These are phyloP conservation scores for Nyctibius grandis DNA, from an alignment of 2,797 vertebrate species.

Conservation along the genomic window DNA sequence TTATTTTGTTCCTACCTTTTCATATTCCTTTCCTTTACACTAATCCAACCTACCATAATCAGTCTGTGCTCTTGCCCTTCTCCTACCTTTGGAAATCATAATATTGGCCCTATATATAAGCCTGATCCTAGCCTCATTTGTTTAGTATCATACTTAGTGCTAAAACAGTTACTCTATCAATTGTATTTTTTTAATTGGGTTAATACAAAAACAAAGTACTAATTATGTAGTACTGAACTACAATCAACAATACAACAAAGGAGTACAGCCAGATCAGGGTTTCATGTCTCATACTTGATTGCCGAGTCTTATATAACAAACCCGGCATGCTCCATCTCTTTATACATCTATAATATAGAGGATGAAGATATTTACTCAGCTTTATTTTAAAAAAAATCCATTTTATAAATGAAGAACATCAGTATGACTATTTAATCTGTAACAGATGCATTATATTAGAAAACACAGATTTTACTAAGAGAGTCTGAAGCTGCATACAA, in stretches of 20 bases:
- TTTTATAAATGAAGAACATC: not conserved
- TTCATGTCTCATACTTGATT: not conserved
- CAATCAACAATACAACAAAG: not conserved
- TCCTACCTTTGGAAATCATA: not conserved
- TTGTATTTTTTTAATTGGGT: not conserved
- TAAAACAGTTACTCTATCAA: not conserved
- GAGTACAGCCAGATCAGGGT: not conserved
- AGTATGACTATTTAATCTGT: not conserved
- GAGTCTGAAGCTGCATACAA: not conserved
- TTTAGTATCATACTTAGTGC: not conserved
- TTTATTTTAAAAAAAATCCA: not conserved
- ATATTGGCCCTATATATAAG: not conserved
- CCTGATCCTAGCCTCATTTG: not conserved
- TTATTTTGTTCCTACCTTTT: not conserved
- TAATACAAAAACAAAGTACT: not conserved
- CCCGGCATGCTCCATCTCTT: not conserved
- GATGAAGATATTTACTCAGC: not conserved
- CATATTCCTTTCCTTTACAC: not conserved
- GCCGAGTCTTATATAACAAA: not conserved
- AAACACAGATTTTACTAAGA: not conserved
- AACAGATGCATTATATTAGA: not conserved
- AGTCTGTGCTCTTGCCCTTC: not conserved
- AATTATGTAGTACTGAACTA: not conserved
- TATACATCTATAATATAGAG: not conserved
- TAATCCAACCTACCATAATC: not conserved